Conservation (phyloP, 2,113 vertebrate genomes). For the Chascanopsetta lugubris region DNA sequence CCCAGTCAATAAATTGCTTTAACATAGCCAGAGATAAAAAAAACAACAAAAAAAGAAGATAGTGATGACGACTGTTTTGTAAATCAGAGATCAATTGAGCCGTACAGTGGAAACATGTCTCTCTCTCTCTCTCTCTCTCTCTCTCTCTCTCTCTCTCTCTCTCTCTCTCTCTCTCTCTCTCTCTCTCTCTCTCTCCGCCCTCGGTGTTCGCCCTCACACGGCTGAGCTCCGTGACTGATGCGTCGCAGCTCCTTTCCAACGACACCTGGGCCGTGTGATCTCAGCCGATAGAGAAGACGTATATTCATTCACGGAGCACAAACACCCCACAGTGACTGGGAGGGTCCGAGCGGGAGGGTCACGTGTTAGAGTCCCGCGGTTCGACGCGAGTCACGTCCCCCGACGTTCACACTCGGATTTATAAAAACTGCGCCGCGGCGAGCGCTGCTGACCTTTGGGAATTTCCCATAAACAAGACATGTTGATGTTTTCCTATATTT, state of each 20-base stretch:
- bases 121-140: too few species aligned
- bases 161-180: too few species aligned
- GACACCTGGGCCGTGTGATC: neutral
- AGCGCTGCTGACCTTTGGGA: conserved; percentile 15
- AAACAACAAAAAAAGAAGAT: too few species aligned
- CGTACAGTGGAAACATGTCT: neutral
- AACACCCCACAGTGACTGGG: neutral
- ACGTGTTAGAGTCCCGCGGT: conserved; percentile 28
- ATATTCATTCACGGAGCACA: too few species aligned
- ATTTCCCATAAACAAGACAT: conserved; percentile 54
- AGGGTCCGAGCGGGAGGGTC: neutral
- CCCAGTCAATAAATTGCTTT: too few species aligned
- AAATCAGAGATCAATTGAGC: neutral
- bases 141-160: too few species aligned
- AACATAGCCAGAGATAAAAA: too few species aligned
- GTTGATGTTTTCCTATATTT: conserved; percentile 51
- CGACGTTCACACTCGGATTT: conserved; percentile 19
- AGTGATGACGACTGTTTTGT: neutral
- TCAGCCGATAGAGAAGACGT: neutral
- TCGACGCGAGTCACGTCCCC: conserved; percentile 32
- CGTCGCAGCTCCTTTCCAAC: neutral
- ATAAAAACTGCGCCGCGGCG: conserved; percentile 37
- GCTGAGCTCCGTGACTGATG: neutral
- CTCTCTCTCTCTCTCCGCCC: too few species aligned
- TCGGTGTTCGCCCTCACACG: neutral